Percentiles rank a stretch among this genome's conserved stretches.
Evolutionary conservation across 2,797 vertebrate genomes (phyloP).

Genomic region (Xenops minutus): DNA sequence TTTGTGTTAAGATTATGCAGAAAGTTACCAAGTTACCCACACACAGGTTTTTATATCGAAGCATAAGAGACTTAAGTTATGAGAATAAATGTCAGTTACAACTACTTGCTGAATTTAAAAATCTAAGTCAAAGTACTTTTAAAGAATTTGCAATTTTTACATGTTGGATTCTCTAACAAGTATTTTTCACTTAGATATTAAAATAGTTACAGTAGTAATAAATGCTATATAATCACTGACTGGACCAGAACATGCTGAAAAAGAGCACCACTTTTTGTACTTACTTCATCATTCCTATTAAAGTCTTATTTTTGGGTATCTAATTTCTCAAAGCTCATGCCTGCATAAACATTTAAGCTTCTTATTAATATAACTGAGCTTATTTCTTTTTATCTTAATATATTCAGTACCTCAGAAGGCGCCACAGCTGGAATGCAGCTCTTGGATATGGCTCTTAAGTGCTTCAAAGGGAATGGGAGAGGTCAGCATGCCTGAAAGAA

Average conservation of each 20-base stretch:
- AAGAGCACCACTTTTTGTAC: not conserved
- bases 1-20: not conserved
- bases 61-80: not conserved
- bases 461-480: constrained; percentile 58
- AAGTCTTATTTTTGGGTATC: constrained; percentile 22
- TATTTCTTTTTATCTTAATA: constrained; percentile 68
- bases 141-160: not conserved
- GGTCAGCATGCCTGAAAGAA: constrained; percentile 57
- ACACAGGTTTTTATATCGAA: not conserved
- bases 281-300: not conserved
- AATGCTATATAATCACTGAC: not conserved
- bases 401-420: constrained; percentile 66
- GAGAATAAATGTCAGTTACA: not conserved
- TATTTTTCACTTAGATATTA: not conserved
- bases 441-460: constrained; percentile 38
- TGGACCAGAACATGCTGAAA: not conserved
- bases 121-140: not conserved
- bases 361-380: constrained; percentile 49
- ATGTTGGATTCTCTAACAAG: not conserved
- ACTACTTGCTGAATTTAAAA: not conserved
- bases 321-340: constrained; percentile 51
- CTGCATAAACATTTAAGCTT: constrained; percentile 59
- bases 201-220: not conserved
- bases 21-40: not conserved
- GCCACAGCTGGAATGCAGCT: constrained; percentile 68